Conservation (phyloP, 1,140 invertebrate genomes). For the Lepidurus packardi region DNA sequence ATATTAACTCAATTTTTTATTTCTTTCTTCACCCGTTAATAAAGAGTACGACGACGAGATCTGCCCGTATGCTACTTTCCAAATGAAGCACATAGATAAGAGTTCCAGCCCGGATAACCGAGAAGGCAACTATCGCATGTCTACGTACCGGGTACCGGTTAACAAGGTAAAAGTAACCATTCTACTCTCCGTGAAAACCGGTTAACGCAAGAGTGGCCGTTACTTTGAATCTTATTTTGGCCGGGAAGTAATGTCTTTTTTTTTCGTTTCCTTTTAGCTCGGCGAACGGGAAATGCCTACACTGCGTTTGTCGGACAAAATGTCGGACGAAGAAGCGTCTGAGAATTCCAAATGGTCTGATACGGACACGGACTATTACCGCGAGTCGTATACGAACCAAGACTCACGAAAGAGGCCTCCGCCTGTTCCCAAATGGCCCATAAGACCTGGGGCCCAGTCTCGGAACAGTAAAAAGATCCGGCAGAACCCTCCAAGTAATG, state of each 20-base stretch:
- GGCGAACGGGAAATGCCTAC: background rate
- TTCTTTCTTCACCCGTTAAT: background rate
- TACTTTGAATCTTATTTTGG: background rate
- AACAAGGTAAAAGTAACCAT: background rate
- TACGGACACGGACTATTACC: conserved; percentile 21
- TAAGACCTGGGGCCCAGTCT: conserved; percentile 6
- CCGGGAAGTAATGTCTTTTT: no score
- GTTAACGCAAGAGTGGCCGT: background rate
- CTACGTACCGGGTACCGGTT: background rate
- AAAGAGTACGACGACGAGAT: background rate
- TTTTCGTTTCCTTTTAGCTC: background rate
- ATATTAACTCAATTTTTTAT: no score
- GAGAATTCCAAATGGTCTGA: conserved; percentile 21
- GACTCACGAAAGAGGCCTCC: background rate
- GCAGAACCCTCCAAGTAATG: conserved; percentile 1
- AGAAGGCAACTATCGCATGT: background rate
- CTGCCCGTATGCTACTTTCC: background rate
- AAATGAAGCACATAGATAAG: background rate
- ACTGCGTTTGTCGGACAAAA: background rate
- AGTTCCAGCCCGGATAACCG: conserved; percentile 11
- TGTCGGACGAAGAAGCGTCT: conserved; percentile 9
- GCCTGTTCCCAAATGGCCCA: conserved; percentile 8
- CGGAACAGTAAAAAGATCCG: conserved; percentile 15
- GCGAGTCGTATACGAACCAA: background rate
- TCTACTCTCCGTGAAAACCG: background rate